Percentiles rank a stretch among this genome's conserved stretches.
Evolutionary conservation across 2,113 vertebrate species (phyloP).

Genomic region (Phyllostomus hastatus): DNA sequence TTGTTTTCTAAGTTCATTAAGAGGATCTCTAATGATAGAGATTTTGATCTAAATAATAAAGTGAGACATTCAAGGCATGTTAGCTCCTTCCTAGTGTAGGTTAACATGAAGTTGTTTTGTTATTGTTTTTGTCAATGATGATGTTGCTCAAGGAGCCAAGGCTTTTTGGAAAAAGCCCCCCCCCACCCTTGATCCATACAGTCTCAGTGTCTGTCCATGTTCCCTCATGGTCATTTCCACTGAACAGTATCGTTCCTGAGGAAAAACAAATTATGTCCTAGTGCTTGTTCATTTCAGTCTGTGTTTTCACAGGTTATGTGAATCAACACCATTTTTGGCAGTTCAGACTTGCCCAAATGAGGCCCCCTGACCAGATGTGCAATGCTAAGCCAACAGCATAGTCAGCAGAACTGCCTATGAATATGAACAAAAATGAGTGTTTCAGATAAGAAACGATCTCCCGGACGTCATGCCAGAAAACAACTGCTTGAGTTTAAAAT

Average conservation of each 20-base stretch:
- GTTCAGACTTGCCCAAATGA: neutral
- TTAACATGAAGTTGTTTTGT: neutral
- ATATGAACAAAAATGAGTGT: constrained; percentile 17
- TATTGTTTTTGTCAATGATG: neutral
- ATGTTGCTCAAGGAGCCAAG: neutral
- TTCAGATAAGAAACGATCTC: constrained; percentile 46
- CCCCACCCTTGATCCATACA: neutral
- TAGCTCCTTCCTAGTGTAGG: neutral
- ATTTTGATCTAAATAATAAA: neutral
- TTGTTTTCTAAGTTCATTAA: constrained; percentile 33
- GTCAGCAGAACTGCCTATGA: constrained; percentile 29
- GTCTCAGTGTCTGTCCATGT: neutral
- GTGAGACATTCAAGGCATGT: neutral
- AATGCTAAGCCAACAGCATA: constrained; percentile 7
- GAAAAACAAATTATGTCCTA: neutral
- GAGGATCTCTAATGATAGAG: neutral
- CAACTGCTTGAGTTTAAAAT: neutral
- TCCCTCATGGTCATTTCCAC: neutral
- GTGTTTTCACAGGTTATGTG: neutral
- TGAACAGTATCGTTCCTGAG: neutral
- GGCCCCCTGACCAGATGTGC: neutral
- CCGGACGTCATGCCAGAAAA: constrained; percentile 11
- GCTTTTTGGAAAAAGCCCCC: neutral
- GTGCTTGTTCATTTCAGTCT: neutral
- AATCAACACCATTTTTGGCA: neutral